These are phyloP conservation scores for Mus musculus DNA, from an alignment of 2,113 vertebrate species.

Conservation along the genomic window GRCm39 chr14:99207501-99208000, in stretches of 20 bases:
- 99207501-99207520: constrained; percentile 70
- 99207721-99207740: constrained; percentile 41
- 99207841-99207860: constrained; percentile 80
- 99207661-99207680: constrained; percentile 35
- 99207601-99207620: constrained; percentile 64
- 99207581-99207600: constrained; percentile 68
- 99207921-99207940: not conserved
- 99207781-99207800: constrained; percentile 65
- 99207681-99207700: constrained; percentile 52
- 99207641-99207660: constrained; percentile 31
- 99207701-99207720: constrained; percentile 33
- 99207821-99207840: constrained; percentile 75
- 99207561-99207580: constrained; percentile 76
- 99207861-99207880: constrained; percentile 76
- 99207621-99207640: constrained; percentile 6
- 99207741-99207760: constrained; percentile 45
- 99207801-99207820: constrained; percentile 38
- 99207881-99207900: not conserved
- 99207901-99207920: constrained; percentile 15
- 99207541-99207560: constrained; percentile 74
- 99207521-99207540: constrained; percentile 77
- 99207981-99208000: not conserved
- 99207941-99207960: not conserved
- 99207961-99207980: not conserved
- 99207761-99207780: constrained; percentile 25